A percentile compares a stretch with the other conserved stretches of the same genome.
phyloP scores from a whole-genome alignment of 2,113 vertebrate species.

The Syrrhaptes paradoxus region DNA sequence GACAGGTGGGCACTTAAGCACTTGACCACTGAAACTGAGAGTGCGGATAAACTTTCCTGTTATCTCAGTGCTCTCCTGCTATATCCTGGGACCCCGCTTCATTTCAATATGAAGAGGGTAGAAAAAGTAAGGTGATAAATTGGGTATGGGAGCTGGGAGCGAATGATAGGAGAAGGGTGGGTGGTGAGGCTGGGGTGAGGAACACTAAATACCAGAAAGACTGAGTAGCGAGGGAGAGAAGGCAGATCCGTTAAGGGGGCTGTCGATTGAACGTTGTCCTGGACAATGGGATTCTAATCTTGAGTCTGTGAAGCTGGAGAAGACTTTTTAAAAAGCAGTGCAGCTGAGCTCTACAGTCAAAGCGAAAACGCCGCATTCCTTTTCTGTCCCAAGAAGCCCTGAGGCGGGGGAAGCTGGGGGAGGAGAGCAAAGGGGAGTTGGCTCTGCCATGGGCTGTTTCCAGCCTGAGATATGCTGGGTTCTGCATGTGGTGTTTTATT shows the following conservation, averaged over 20 bases:
- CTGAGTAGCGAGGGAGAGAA: neutral
- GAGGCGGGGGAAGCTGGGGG: neutral
- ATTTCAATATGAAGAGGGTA: neutral
- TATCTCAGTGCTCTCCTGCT: neutral
- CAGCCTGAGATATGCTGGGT: neutral
- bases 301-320: neutral
- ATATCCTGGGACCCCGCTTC: neutral
- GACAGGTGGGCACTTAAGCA: neutral
- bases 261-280: neutral
- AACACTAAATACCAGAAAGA: neutral
- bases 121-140: neutral
- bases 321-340: neutral
- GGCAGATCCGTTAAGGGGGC: neutral
- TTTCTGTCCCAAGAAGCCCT: rapidly evolving
- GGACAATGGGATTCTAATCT: neutral
- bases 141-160: neutral
- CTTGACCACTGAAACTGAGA: neutral
- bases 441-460: neutral
- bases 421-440: neutral
- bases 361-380: neutral
- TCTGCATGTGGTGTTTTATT: neutral
- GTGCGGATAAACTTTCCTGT: neutral
- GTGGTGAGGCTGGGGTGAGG: neutral
- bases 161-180: neutral
- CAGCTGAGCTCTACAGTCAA: neutral